Evolutionary conservation across 2,113 vertebrate genomes (phyloP).

Genomic region (Dasypus novemcinctus): DNA sequence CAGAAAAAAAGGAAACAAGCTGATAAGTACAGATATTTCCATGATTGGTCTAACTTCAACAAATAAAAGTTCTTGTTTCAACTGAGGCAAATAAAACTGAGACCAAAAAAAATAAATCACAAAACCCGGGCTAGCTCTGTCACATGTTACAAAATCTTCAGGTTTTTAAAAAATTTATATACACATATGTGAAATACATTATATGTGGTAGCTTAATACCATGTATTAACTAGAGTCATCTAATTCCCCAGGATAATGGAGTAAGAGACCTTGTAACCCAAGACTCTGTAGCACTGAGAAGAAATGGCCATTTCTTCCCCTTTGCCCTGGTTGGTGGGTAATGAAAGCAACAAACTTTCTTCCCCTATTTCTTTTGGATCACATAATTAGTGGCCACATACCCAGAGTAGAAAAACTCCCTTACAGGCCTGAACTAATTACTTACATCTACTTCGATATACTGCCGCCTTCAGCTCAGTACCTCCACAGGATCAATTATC

Average conservation of each 20-base stretch:
- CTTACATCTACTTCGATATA: not conserved
- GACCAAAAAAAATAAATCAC: not conserved
- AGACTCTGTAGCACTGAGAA: not conserved
- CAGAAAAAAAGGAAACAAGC: not conserved
- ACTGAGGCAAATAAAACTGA: not conserved
- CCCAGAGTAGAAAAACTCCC: not conserved
- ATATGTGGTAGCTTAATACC: not conserved
- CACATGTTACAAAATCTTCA: not conserved
- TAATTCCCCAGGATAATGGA: not conserved
- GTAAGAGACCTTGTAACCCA: not conserved
- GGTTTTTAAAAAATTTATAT: no score
- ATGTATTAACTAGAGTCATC: not conserved
- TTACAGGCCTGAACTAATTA: not conserved
- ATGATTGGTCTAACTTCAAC: not conserved
- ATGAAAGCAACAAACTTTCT: not conserved
- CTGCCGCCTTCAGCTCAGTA: not conserved
- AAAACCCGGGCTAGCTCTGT: not conserved
- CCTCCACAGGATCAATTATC: not conserved
- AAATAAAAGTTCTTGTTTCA: not conserved
- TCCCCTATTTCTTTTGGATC: not conserved
- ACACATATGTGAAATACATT: not conserved
- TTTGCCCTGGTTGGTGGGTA: not conserved
- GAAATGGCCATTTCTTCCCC: accelerated
- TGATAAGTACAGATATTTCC: not conserved
- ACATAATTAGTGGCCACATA: not conserved